Evolutionary conservation across 2,113 vertebrate species (phyloP).

Genomic region (Elachura formosa): DNA sequence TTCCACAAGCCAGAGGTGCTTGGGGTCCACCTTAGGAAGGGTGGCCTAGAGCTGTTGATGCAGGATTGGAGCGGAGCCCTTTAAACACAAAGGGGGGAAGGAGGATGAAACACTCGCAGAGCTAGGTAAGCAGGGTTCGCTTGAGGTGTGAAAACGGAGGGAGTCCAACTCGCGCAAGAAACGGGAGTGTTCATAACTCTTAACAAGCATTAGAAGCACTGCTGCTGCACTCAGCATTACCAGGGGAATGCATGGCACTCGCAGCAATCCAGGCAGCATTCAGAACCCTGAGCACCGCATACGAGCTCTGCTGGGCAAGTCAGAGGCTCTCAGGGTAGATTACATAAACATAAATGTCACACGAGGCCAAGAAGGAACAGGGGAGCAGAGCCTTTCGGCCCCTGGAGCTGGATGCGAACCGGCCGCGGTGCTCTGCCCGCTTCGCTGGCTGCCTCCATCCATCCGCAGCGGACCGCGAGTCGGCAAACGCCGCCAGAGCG

Average conservation of each 20-base stretch:
- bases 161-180: not conserved
- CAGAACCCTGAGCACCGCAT: not conserved
- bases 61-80: not conserved
- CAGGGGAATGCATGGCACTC: not conserved
- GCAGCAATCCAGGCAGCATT: not conserved
- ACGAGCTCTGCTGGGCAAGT: not conserved
- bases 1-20: not conserved
- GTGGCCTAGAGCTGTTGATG: not conserved
- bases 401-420: too few relatives aligned
- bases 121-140: not conserved
- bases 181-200: not conserved
- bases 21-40: not conserved
- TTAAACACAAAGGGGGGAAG: not conserved
- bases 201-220: not conserved
- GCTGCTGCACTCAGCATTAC: not conserved
- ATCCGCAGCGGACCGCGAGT: not conserved
- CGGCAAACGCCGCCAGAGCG: not conserved
- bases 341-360: not conserved
- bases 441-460: not conserved
- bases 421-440: not conserved
- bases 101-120: not conserved
- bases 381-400: too few relatives aligned
- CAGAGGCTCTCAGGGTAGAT: not conserved
- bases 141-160: not conserved
- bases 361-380: not conserved